Evolutionary conservation across 1,140 invertebrate genomes (phyloP).

Genomic region (Drosophila asahinai): DNA sequence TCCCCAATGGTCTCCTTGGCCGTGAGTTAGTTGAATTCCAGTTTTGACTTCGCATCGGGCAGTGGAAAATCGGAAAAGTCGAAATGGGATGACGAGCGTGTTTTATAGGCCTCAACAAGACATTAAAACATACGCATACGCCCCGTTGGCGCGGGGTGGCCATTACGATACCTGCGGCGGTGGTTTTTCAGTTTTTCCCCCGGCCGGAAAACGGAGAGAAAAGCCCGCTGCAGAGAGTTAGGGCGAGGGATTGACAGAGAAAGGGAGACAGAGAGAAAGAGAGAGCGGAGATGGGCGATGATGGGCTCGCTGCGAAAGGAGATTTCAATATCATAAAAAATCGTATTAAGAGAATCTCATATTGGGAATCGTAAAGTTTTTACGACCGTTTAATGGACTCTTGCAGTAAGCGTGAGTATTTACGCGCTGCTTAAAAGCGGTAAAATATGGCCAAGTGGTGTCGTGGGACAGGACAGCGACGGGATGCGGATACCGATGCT

Average conservation of each 20-base stretch:
- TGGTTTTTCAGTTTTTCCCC: slow-evolving; percentile 57
- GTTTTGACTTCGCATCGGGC: slow-evolving; percentile 24
- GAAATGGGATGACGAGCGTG: slow-evolving; percentile 61
- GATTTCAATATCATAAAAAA: slow-evolving; percentile 84
- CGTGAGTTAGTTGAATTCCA: slow-evolving; percentile 20
- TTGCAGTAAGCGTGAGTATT: slow-evolving; percentile 84
- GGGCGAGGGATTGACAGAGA: slow-evolving; percentile 1
- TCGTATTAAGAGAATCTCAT: slow-evolving; percentile 84
- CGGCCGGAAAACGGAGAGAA: slow-evolving; percentile 37
- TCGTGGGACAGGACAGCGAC: slow-evolving; percentile 52
- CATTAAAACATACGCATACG: slow-evolving; percentile 72
- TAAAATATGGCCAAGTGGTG: slow-evolving; percentile 80
- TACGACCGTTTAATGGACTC: slow-evolving; percentile 84
- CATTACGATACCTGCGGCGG: slow-evolving; percentile 65
- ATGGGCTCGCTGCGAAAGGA: slow-evolving; percentile 73
- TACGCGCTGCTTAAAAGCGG: slow-evolving; percentile 83
- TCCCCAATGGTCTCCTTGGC: slow-evolving; percentile 22
- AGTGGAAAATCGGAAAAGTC: slow-evolving; percentile 1
- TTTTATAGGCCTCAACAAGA: slow-evolving; percentile 78
- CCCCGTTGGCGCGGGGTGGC: slow-evolving; percentile 44
- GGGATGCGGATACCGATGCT: slow-evolving; percentile 24
- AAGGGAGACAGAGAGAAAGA: slow-evolving; percentile 22
- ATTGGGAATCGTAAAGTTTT: slow-evolving; percentile 84
- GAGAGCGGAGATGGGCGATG: slow-evolving; percentile 51
- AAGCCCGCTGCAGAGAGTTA: slow-evolving; percentile 44